phyloP scores from a whole-genome alignment of 2,797 vertebrate genomes.

The Pseudochaenichthys georgianus region DNA sequence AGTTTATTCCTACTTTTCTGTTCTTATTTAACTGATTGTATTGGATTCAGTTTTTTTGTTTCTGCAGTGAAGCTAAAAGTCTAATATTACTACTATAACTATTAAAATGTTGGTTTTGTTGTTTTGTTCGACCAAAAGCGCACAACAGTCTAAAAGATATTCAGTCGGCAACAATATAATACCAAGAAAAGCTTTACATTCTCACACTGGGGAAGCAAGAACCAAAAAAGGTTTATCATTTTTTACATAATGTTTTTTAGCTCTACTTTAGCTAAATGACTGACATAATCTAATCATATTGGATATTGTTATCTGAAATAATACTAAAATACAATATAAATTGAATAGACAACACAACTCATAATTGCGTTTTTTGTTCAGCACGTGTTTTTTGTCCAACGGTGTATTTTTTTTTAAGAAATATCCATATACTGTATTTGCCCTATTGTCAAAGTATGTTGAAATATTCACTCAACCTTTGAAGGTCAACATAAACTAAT shows the following conservation, averaged over 20 bases:
- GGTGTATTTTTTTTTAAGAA: background rate
- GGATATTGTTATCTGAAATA: background rate
- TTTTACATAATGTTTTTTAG: conserved; percentile 1
- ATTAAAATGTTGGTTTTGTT: background rate
- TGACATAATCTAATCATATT: background rate
- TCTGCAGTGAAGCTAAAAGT: no score
- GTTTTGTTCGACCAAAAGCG: background rate
- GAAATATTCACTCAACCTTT: background rate
- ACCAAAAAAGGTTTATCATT: background rate
- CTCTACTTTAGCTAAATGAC: background rate
- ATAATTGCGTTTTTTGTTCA: background rate
- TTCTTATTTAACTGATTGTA: no score
- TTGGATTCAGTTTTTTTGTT: no score
- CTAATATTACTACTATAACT: no score
- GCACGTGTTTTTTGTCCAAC: background rate
- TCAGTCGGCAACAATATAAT: background rate
- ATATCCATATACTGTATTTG: background rate
- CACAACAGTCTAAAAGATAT: background rate
- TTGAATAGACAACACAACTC: background rate
- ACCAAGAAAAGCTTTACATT: background rate
- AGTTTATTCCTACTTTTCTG: no score
- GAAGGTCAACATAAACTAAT: background rate
- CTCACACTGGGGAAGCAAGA: background rate
- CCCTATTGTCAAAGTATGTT: background rate
- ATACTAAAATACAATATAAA: background rate